These are phyloP conservation scores for Cygnus atratus DNA, from an alignment of 2,113 vertebrate species.

Conservation along the genomic window DNA sequence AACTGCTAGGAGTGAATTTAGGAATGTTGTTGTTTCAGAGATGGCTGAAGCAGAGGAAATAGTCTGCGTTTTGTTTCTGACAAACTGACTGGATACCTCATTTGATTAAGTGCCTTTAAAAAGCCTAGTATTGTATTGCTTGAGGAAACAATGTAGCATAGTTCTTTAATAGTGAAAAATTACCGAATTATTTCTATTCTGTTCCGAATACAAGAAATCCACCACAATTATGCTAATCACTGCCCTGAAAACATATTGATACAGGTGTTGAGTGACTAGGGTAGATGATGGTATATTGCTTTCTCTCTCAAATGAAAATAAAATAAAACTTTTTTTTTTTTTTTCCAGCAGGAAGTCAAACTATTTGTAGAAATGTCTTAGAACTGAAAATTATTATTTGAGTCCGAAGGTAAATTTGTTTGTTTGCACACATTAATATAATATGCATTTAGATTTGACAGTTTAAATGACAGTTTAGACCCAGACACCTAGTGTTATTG, in stretches of 20 bases:
- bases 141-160: background rate
- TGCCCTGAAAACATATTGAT: slow-evolving; percentile 64
- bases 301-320: slow-evolving; percentile 10
- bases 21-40: background rate
- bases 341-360: slow-evolving; percentile 36
- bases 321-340: background rate
- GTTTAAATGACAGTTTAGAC: background rate
- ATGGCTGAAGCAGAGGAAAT: background rate
- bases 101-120: background rate
- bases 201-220: slow-evolving; percentile 51
- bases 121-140: background rate
- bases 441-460: slow-evolving; percentile 11
- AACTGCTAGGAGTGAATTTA: background rate
- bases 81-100: background rate
- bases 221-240: slow-evolving; percentile 58
- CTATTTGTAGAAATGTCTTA: slow-evolving; percentile 11
- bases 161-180: slow-evolving; percentile 21
- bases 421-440: slow-evolving; percentile 2
- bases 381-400: slow-evolving; percentile 27
- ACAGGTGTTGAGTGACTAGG: slow-evolving; percentile 45
- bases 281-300: slow-evolving; percentile 32
- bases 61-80: background rate
- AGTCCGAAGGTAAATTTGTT: slow-evolving; percentile 17
- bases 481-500: background rate
- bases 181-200: slow-evolving; percentile 36